Percentiles rank a stretch among this genome's conserved stretches.
phyloP scores from a whole-genome alignment of 2,888 invertebrate genomes.

The Oligia fasciuncula region DNA sequence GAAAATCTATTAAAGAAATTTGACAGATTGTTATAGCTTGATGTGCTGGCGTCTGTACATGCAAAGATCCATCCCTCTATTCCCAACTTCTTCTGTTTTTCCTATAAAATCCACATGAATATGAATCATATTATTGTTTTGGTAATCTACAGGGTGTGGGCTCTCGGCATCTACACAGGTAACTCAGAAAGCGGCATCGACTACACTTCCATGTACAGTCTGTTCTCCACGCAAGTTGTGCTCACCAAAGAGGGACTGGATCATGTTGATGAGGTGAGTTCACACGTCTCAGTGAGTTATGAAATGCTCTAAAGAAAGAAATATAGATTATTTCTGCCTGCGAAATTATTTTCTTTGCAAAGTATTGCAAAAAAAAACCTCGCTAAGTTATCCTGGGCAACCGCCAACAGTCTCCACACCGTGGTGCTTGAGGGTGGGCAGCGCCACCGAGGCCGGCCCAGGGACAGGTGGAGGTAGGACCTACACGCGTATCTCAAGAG shows the following conservation, averaged over 20 bases:
- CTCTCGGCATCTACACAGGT: conserved; percentile 92
- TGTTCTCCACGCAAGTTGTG: conserved; percentile 93
- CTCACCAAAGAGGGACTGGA: conserved; percentile 94
- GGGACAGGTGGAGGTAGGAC: not conserved
- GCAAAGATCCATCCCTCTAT: not conserved
- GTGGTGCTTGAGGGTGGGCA: not conserved
- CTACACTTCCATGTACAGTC: conserved; percentile 94
- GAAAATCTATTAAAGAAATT: too few species aligned
- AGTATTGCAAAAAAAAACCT: not conserved
- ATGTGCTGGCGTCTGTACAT: not conserved
- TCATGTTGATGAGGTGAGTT: conserved; percentile 91
- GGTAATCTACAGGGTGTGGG: conserved; percentile 92
- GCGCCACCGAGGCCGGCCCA: not conserved
- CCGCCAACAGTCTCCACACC: too few species aligned
- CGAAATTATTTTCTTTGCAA: not conserved
- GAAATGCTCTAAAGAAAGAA: not conserved
- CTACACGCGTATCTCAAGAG: not conserved
- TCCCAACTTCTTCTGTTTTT: too few species aligned
- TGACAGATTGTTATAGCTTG: too few species aligned
- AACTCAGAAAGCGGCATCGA: conserved; percentile 94
- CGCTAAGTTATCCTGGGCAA: not conserved
- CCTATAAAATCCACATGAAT: not conserved
- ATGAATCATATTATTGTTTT: not conserved
- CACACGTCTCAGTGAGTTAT: not conserved
- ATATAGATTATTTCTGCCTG: not conserved